Conservation (phyloP, 2,797 vertebrate species). For the Tokudaia tokunoshimensis region DNA sequence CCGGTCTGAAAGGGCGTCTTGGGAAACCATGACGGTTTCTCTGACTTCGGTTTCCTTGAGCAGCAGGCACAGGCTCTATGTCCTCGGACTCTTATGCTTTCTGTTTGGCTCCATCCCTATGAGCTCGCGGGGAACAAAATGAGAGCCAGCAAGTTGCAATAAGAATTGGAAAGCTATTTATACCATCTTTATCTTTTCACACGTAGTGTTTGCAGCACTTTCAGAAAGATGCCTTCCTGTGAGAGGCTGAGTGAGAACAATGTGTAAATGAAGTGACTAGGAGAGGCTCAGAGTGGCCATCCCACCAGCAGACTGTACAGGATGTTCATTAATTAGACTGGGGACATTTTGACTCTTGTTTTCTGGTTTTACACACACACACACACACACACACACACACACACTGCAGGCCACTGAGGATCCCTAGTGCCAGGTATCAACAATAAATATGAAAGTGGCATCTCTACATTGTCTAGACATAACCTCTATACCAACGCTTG, state of each 20-base stretch:
- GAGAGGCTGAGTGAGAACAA: conserved; percentile 73
- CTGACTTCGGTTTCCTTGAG: background rate
- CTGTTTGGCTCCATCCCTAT: conserved; percentile 33
- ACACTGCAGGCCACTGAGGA: background rate
- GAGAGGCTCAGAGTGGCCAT: background rate
- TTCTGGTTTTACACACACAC: background rate
- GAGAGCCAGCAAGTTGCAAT: conserved; percentile 88
- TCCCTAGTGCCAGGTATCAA: background rate
- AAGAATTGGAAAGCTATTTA: conserved; percentile 90
- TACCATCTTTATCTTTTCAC: conserved; percentile 69
- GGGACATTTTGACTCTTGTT: background rate
- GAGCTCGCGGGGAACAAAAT: conserved; percentile 86
- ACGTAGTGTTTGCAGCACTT: conserved; percentile 70
- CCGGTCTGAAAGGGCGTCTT: background rate
- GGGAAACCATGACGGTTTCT: background rate
- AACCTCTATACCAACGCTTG: background rate
- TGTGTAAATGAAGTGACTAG: conserved; percentile 70
- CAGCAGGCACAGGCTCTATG: background rate
- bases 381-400: no score
- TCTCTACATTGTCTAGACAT: background rate
- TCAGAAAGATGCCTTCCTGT: conserved; percentile 75
- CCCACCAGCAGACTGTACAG: background rate
- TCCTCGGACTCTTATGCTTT: background rate
- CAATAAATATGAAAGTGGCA: background rate
- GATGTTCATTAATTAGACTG: background rate